These are phyloP conservation scores for Saturnia pavonia DNA, from an alignment of 2,888 invertebrate species.

Conservation along the genomic window DNA sequence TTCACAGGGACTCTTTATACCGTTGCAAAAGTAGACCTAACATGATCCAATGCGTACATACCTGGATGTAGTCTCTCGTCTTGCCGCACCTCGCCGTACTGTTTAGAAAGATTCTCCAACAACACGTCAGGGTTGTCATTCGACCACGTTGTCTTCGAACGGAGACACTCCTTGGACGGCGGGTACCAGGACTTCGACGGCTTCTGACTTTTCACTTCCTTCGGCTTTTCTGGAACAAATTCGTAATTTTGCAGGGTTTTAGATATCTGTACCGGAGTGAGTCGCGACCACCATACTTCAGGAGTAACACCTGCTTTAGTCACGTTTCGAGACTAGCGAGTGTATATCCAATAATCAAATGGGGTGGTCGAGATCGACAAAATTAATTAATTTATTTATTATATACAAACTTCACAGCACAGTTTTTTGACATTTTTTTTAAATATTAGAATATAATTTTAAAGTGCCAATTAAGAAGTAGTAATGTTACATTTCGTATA, in stretches of 20 bases:
- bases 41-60: slow-evolving; percentile 31
- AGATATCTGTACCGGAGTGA: neutral
- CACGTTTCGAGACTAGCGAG: too few relatives aligned
- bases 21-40: too few relatives aligned
- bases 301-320: too few relatives aligned
- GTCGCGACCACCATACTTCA: too few relatives aligned
- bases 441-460: too few relatives aligned
- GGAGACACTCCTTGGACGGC: slow-evolving; percentile 45
- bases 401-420: too few relatives aligned
- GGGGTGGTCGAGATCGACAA: too few relatives aligned
- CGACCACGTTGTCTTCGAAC: slow-evolving; percentile 40
- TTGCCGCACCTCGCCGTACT: slow-evolving; percentile 55
- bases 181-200: slow-evolving; percentile 62
- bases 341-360: too few relatives aligned
- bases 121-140: slow-evolving; percentile 40
- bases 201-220: slow-evolving; percentile 27
- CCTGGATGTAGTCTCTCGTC: slow-evolving; percentile 70
- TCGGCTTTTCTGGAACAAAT: slow-evolving; percentile 17
- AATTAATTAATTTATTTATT: too few relatives aligned
- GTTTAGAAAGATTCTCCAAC: slow-evolving; percentile 35
- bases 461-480: too few relatives aligned
- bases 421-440: too few relatives aligned
- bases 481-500: too few relatives aligned
- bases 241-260: neutral
- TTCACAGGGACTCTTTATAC: neutral